Evolutionary conservation across 1,140 invertebrate genomes (phyloP).

Genomic region (Scaptomyza pallida): DNA sequence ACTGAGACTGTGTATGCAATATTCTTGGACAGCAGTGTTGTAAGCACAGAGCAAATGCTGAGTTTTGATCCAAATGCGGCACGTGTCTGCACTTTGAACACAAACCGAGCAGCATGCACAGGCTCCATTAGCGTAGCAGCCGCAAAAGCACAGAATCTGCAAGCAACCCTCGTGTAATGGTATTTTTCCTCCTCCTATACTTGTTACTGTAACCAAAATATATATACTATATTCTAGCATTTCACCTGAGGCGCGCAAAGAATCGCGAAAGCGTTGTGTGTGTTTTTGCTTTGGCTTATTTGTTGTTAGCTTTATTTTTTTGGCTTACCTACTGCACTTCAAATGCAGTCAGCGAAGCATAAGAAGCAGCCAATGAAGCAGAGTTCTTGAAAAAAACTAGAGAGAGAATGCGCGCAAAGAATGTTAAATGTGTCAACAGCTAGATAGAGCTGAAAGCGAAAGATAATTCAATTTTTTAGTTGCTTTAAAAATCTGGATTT

Average conservation of each 20-base stretch:
- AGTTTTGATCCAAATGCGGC: constrained; percentile 38
- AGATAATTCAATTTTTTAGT: not conserved
- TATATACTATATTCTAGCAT: not conserved
- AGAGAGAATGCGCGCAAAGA: not conserved
- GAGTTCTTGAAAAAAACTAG: constrained; percentile 2
- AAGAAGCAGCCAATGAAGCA: constrained; percentile 34
- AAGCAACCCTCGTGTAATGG: constrained; percentile 38
- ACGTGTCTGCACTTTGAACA: constrained; percentile 78
- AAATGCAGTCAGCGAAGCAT: constrained; percentile 67
- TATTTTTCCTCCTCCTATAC: not conserved
- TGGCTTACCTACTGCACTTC: constrained; percentile 74
- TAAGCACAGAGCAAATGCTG: constrained; percentile 17
- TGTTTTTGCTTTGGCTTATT: constrained; percentile 25
- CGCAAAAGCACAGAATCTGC: constrained; percentile 42
- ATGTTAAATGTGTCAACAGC: constrained; percentile 24
- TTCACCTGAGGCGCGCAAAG: constrained; percentile 44
- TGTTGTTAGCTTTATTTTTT: not conserved
- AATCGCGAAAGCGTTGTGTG: constrained; percentile 11
- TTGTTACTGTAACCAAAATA: not conserved
- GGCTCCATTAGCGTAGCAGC: constrained; percentile 38
- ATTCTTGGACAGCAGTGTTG: constrained; percentile 66
- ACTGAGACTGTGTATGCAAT: constrained; percentile 36
- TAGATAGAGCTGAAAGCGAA: not conserved
- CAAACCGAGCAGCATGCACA: constrained; percentile 58
- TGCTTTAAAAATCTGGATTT: not conserved